These are phyloP conservation scores for Siniperca chuatsi DNA, from an alignment of 2,113 vertebrate genomes.

Conservation along the genomic window DNA sequence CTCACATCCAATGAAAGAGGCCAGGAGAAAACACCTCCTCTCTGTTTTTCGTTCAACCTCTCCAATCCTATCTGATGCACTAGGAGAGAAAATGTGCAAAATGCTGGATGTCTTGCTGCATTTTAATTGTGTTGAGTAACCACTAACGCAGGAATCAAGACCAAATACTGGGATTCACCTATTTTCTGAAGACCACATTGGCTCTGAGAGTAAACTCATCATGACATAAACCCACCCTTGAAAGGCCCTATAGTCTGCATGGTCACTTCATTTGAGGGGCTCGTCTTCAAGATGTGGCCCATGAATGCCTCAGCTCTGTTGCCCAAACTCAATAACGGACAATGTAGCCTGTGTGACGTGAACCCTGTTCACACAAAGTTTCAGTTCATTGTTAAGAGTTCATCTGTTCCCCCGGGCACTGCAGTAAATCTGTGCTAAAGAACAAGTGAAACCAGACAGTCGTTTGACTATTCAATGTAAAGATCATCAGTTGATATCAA, in stretches of 20 bases:
- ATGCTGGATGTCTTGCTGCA: neutral
- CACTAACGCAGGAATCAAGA: neutral
- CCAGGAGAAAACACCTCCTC: constrained; percentile 24
- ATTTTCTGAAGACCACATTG: neutral
- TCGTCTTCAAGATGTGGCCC: constrained; percentile 40
- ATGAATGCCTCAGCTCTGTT: constrained; percentile 73
- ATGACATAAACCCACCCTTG: neutral
- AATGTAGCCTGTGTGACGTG: constrained; percentile 72
- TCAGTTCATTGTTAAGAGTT: constrained; percentile 59
- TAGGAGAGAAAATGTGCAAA: neutral
- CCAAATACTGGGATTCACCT: neutral
- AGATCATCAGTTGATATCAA: constrained; percentile 30
- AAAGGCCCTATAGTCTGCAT: constrained; percentile 12
- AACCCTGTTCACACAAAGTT: constrained; percentile 55
- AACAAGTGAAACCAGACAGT: constrained; percentile 52
- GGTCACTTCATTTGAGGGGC: constrained; percentile 36
- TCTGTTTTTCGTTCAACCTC: constrained; percentile 7
- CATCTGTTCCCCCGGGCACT: constrained; percentile 45
- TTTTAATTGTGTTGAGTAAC: neutral
- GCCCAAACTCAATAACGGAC: constrained; percentile 53
- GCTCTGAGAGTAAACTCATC: neutral
- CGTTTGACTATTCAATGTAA: constrained; percentile 50
- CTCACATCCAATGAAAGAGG: constrained; percentile 20
- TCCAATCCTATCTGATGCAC: neutral
- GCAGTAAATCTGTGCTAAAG: constrained; percentile 50